These are phyloP conservation scores for Sinocyclocheilus grahami DNA, from an alignment of 2,113 vertebrate species.

Conservation along the genomic window DNA sequence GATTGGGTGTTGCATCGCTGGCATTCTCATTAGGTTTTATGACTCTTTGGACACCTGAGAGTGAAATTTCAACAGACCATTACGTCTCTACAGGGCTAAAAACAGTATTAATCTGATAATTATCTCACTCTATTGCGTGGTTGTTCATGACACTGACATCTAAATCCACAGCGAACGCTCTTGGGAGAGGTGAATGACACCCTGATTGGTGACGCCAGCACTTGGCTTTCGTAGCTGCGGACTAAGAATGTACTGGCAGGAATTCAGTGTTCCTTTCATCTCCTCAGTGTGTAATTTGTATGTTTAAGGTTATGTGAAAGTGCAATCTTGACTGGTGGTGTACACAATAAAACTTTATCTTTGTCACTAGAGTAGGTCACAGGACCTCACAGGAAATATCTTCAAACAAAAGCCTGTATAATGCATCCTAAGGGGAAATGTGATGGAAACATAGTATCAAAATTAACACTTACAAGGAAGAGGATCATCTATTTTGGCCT, in stretches of 20 bases:
- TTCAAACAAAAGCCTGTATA: conserved; percentile 54
- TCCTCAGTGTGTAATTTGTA: conserved; percentile 48
- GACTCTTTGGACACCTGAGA: conserved; percentile 32
- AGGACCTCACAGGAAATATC: conserved; percentile 3
- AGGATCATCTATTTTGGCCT: conserved; percentile 59
- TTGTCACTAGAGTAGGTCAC: not conserved
- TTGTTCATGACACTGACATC: conserved; percentile 35
- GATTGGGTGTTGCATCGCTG: no score
- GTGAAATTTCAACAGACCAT: conserved; percentile 34
- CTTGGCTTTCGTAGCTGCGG: conserved; percentile 19
- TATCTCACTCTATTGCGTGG: conserved; percentile 41
- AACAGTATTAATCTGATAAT: conserved; percentile 42
- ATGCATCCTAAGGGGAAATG: conserved; percentile 60
- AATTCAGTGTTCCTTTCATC: conserved; percentile 52
- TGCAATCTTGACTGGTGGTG: conserved; percentile 60
- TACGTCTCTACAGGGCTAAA: not conserved
- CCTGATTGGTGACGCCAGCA: not conserved
- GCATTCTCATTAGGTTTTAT: conserved; percentile 46
- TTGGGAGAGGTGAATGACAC: conserved; percentile 22
- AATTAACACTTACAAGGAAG: conserved; percentile 54
- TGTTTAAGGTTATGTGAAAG: not conserved
- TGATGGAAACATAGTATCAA: conserved; percentile 29
- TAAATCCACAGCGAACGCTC: conserved; percentile 17
- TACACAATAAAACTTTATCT: conserved; percentile 8
- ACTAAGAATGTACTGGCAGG: conserved; percentile 31